phyloP scores from a whole-genome alignment of 37 sponge, comb jelly and placozoan species.

The Chondrilla cf. caribensis region DNA sequence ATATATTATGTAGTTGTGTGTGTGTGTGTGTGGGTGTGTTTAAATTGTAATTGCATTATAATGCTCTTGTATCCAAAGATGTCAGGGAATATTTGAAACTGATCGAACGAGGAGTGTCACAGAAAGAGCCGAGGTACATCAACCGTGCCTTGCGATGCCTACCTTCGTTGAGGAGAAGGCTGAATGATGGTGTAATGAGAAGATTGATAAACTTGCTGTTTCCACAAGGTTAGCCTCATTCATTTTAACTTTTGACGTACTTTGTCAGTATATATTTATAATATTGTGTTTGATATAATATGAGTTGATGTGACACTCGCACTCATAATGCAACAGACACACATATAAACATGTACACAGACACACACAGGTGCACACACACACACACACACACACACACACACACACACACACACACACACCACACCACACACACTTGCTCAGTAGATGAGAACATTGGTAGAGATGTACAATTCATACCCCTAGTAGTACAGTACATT shows the following conservation, averaged over 20 bases:
- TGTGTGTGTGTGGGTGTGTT: not conserved
- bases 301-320: too few relatives aligned
- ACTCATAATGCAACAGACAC: not conserved
- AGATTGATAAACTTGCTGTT: constrained; percentile 49
- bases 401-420: constrained; percentile 12
- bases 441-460: too few relatives aligned
- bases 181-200: constrained; percentile 67
- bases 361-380: not conserved
- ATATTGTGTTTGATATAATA: not conserved
- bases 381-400: constrained; percentile 6
- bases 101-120: constrained; percentile 78
- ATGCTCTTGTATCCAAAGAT: constrained; percentile 28
- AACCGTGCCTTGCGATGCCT: constrained; percentile 70
- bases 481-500: too few relatives aligned
- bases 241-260: not conserved
- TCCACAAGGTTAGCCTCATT: constrained; percentile 46
- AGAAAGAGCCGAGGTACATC: constrained; percentile 86
- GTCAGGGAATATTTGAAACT: constrained; percentile 77
- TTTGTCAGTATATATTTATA: not conserved
- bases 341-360: not conserved
- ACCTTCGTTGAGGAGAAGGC: constrained; percentile 60
- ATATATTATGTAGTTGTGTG: not conserved
- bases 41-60: not conserved
- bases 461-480: not conserved
- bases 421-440: not conserved